Evolutionary conservation across 2,888 invertebrate genomes (phyloP).

Genomic region (Parnassius glacialis): DNA sequence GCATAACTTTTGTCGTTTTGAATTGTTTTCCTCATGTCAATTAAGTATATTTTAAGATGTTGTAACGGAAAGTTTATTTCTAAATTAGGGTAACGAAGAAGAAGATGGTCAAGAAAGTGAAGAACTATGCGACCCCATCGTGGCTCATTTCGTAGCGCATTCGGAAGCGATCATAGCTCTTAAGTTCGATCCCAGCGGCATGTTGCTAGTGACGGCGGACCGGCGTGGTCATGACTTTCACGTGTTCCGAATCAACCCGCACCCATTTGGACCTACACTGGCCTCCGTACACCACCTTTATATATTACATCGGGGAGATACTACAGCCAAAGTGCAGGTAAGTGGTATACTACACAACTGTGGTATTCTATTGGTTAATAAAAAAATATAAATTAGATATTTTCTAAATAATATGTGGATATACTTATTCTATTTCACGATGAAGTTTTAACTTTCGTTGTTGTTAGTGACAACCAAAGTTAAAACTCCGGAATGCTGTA

Average conservation of each 20-base stretch:
- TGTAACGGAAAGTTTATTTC: neutral
- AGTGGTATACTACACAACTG: neutral
- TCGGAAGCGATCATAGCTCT: constrained; percentile 93
- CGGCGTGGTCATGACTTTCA: constrained; percentile 97
- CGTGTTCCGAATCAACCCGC: constrained; percentile 95
- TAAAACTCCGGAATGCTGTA: too few species aligned
- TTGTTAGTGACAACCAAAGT: too few species aligned
- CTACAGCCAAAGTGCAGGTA: constrained; percentile 94
- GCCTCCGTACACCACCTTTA: constrained; percentile 97
- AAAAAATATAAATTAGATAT: too few species aligned
- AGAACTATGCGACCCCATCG: constrained; percentile 86
- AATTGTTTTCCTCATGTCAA: too few species aligned
- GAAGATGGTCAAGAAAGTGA: constrained; percentile 82
- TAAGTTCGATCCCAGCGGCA: constrained; percentile 94
- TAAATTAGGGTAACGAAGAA: constrained; percentile 63
- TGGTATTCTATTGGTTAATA: too few species aligned
- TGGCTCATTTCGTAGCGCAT: constrained; percentile 94
- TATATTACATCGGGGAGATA: constrained; percentile 96
- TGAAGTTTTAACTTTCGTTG: too few species aligned
- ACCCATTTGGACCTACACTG: constrained; percentile 91
- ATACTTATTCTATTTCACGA: too few species aligned
- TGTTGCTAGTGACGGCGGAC: constrained; percentile 94
- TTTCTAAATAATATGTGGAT: too few species aligned
- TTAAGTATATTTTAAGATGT: too few species aligned
- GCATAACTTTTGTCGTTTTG: too few species aligned